These are phyloP conservation scores for Hippocampus abdominalis DNA, from an alignment of 2,113 vertebrate species.

Conservation along the genomic window DNA sequence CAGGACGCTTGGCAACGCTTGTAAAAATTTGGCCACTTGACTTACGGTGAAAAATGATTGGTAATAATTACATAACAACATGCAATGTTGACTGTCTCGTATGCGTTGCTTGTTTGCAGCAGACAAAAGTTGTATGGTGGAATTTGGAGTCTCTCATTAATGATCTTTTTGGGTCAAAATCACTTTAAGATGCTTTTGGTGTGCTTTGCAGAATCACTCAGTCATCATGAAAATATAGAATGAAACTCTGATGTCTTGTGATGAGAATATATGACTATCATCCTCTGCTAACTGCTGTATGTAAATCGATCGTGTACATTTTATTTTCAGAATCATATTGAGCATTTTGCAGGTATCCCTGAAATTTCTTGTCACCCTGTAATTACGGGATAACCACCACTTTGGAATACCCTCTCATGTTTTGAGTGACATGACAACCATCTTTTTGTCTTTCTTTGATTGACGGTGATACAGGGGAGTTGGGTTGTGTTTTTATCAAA, in stretches of 20 bases:
- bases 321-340: too few relatives aligned
- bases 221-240: too few relatives aligned
- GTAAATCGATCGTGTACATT: too few relatives aligned
- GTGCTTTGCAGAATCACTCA: too few relatives aligned
- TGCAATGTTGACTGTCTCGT: neutral
- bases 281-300: too few relatives aligned
- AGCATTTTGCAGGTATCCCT: too few relatives aligned
- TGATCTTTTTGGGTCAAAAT: neutral
- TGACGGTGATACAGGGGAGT: neutral
- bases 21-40: constrained; percentile 1
- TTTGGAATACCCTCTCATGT: neutral
- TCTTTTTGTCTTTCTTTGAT: too few relatives aligned
- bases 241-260: too few relatives aligned
- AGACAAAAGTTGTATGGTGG: neutral
- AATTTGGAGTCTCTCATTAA: neutral
- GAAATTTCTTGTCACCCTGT: neutral
- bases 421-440: neutral
- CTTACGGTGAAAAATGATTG: neutral
- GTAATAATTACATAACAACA: neutral
- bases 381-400: neutral
- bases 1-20: constrained; percentile 14
- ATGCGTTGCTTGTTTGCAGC: neutral
- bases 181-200: too few relatives aligned
- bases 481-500: neutral
- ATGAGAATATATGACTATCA: too few relatives aligned